Percentiles rank a stretch among this genome's conserved stretches.
These are phyloP conservation scores for Scaptomyza hsui DNA, from an alignment of 1,140 invertebrate genomes.

Conservation along the genomic window DNA sequence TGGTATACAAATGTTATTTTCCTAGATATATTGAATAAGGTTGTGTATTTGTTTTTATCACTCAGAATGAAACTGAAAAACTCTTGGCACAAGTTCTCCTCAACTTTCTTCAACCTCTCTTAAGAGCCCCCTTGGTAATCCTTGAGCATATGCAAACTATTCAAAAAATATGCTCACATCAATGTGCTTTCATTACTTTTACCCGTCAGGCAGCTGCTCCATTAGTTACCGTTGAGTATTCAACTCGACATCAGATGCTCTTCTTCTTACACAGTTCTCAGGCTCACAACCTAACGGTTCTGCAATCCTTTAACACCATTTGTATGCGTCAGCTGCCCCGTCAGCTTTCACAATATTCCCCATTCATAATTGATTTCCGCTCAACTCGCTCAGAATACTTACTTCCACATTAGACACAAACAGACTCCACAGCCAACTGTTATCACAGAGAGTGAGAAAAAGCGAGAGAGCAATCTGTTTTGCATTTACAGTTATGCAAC, in stretches of 20 bases:
- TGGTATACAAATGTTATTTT: too few species aligned
- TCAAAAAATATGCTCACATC: neutral
- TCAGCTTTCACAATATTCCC: conserved; percentile 20
- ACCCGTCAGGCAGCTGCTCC: conserved; percentile 22
- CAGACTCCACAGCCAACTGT: conserved; percentile 53
- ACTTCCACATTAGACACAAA: conserved; percentile 30
- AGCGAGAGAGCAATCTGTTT: conserved; percentile 41
- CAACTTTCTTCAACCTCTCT: neutral
- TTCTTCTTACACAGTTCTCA: neutral
- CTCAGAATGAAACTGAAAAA: too few species aligned
- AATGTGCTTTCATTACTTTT: neutral
- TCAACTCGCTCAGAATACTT: conserved; percentile 18
- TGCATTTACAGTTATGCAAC: conserved; percentile 76
- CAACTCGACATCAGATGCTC: conserved; percentile 15
- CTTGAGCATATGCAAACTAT: conserved; percentile 2
- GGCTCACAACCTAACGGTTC: conserved; percentile 61
- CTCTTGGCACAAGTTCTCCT: too few species aligned
- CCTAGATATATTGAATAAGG: neutral
- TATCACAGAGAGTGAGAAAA: conserved; percentile 39
- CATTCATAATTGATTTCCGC: conserved; percentile 77
- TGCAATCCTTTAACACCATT: conserved; percentile 60
- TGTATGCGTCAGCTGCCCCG: conserved; percentile 54
- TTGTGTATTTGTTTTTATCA: neutral
- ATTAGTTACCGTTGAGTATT: neutral
- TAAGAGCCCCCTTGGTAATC: neutral